Evolutionary conservation across 2,797 vertebrate species (phyloP).

Genomic region (Fistularia tabacaria): DNA sequence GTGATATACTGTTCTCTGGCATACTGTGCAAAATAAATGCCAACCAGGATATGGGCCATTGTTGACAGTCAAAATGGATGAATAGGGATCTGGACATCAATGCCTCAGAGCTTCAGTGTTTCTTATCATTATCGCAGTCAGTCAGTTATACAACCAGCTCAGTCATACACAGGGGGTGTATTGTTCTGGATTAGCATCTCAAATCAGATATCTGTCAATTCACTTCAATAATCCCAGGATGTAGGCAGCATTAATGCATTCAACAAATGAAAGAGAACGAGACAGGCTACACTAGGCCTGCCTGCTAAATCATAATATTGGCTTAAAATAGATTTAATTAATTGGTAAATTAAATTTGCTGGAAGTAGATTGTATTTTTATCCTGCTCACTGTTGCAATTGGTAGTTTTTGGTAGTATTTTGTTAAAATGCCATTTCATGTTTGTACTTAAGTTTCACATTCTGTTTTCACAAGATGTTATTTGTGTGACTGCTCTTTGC

Average conservation of each 20-base stretch:
- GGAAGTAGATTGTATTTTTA: too few relatives aligned
- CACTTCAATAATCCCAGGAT: slow-evolving; percentile 60
- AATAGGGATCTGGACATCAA: slow-evolving; percentile 41
- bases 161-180: slow-evolving; percentile 43
- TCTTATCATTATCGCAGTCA: slow-evolving; percentile 39
- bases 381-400: too few relatives aligned
- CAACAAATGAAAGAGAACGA: slow-evolving; percentile 42
- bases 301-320: slow-evolving; percentile 32
- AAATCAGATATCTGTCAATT: slow-evolving; percentile 65
- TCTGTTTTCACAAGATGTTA: too few relatives aligned
- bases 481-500: too few relatives aligned
- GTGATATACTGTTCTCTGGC: too few relatives aligned
- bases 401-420: too few relatives aligned
- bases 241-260: slow-evolving; percentile 54
- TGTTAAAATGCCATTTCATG: too few relatives aligned
- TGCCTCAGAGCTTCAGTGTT: slow-evolving; percentile 34
- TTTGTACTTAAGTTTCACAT: too few relatives aligned
- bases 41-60: slow-evolving; percentile 13
- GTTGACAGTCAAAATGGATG: slow-evolving; percentile 41
- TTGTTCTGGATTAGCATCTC: slow-evolving; percentile 67
- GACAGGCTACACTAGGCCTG: slow-evolving; percentile 41
- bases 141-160: slow-evolving; percentile 60
- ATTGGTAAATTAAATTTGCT: too few relatives aligned
- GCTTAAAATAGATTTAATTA: slow-evolving; percentile 43
- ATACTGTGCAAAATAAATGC: slow-evolving; percentile 25